A percentile compares a stretch with the other conserved stretches of the same genome.
These are phyloP conservation scores for Syrmaticus mikado DNA, from an alignment of 2,113 vertebrate genomes.

Conservation along the genomic window DNA sequence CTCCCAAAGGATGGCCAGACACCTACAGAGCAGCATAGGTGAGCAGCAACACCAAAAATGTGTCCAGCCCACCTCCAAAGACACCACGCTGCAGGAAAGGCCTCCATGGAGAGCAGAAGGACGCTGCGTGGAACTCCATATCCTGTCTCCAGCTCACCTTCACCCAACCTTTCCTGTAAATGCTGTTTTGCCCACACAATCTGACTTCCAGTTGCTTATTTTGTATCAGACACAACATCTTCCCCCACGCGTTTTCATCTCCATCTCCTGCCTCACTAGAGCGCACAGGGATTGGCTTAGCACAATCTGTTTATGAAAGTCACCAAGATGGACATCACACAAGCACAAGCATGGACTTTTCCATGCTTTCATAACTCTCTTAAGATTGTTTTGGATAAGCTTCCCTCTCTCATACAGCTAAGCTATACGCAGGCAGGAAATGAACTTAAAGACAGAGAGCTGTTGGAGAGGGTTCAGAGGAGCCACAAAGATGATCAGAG, in stretches of 20 bases:
- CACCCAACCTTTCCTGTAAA: neutral
- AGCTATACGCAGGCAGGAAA: neutral
- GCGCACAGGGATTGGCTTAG: neutral
- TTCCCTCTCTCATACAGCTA: neutral
- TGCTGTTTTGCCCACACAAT: neutral
- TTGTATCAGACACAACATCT: neutral
- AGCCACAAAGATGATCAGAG: too few species aligned
- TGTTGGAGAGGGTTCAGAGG: too few species aligned
- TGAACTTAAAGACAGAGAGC: neutral
- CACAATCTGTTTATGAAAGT: neutral
- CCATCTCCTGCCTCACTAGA: fast-evolving
- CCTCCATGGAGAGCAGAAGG: neutral
- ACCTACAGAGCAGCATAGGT: neutral
- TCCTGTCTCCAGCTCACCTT: neutral
- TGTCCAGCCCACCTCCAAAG: neutral
- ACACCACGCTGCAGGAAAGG: neutral
- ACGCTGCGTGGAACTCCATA: neutral
- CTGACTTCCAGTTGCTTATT: neutral
- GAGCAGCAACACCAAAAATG: neutral
- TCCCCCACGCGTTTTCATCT: neutral
- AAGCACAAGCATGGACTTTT: neutral
- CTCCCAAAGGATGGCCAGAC: neutral
- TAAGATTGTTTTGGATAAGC: neutral
- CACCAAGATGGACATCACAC: neutral
- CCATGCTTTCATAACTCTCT: neutral